A percentile compares a stretch with the other conserved stretches of the same genome.
Evolutionary conservation across 2,797 vertebrate genomes (phyloP).

Genomic region (Aplochiton taeniatus): DNA sequence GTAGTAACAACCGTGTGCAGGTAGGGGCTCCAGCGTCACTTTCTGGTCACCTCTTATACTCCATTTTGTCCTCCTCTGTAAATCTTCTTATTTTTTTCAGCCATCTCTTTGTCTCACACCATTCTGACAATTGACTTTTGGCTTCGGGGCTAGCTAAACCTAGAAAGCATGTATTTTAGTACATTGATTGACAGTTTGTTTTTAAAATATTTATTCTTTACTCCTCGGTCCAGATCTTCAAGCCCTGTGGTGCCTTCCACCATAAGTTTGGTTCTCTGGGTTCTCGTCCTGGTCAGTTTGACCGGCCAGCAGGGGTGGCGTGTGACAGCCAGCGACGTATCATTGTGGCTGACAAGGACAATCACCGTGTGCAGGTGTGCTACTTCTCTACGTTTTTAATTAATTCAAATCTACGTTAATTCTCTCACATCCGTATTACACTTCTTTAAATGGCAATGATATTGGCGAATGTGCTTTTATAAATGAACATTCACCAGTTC

Average conservation of each 20-base stretch:
- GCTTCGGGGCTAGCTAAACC: no score
- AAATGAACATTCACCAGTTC: no score
- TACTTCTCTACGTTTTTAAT: not conserved
- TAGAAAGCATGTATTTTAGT: no score
- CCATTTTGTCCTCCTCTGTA: not conserved
- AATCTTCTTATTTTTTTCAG: no score
- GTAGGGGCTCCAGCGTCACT: constrained; percentile 29
- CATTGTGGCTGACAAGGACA: constrained; percentile 98
- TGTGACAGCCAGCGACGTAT: constrained; percentile 92
- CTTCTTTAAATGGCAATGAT: no score
- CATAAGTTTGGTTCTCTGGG: constrained; percentile 97
- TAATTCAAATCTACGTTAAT: no score
- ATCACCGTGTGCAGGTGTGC: constrained; percentile 94
- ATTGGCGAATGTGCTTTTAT: no score
- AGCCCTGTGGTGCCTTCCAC: constrained; percentile 93
- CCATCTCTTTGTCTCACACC: no score
- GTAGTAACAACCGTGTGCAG: constrained; percentile 97
- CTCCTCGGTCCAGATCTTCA: constrained; percentile 82
- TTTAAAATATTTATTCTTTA: no score
- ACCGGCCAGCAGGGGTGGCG: constrained; percentile 93
- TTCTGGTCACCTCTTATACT: not conserved
- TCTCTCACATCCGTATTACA: no score
- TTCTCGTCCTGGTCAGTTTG: constrained; percentile 93
- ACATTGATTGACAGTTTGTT: no score
- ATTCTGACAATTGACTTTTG: no score